Evolutionary conservation across 1,140 invertebrate species (phyloP).

Genomic region (Patella vulgata): DNA sequence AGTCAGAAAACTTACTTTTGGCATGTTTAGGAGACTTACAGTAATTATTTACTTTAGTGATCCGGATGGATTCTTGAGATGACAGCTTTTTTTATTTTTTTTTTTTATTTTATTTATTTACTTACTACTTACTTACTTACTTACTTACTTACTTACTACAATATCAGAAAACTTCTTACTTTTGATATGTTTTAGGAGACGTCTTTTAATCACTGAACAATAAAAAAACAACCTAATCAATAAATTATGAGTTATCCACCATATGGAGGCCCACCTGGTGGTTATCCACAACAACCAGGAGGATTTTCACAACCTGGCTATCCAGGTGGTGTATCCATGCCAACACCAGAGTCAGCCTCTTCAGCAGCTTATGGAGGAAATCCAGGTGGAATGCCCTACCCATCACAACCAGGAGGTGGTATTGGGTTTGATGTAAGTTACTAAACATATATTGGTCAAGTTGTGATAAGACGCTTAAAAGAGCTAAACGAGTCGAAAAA

Average conservation of each 20-base stretch:
- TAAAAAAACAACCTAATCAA: neutral
- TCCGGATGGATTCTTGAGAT: neutral
- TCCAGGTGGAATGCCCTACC: conserved; percentile 38
- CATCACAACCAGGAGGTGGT: conserved; percentile 34
- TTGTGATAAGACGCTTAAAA: too few relatives aligned
- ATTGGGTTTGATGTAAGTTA: conserved; percentile 29
- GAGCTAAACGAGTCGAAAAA: too few relatives aligned
- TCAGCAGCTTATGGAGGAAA: conserved; percentile 44
- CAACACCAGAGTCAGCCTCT: conserved; percentile 46
- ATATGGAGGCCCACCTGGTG: conserved; percentile 12
- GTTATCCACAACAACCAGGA: conserved; percentile 25
- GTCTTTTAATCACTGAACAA: neutral
- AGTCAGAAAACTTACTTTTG: too few relatives aligned
- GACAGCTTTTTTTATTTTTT: neutral
- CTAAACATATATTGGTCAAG: too few relatives aligned
- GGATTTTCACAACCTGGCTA: conserved; percentile 3
- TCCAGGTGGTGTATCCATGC: conserved; percentile 33
- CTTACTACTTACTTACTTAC: neutral
- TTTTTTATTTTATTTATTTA: neutral
- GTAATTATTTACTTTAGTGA: too few relatives aligned
- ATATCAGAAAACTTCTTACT: conserved; percentile 1
- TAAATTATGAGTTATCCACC: conserved; percentile 20
- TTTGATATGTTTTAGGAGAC: neutral
- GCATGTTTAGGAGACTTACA: too few relatives aligned
- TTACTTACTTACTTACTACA: neutral